Evolutionary conservation across 2,888 invertebrate genomes (phyloP).

Genomic region (Archips xylosteana): DNA sequence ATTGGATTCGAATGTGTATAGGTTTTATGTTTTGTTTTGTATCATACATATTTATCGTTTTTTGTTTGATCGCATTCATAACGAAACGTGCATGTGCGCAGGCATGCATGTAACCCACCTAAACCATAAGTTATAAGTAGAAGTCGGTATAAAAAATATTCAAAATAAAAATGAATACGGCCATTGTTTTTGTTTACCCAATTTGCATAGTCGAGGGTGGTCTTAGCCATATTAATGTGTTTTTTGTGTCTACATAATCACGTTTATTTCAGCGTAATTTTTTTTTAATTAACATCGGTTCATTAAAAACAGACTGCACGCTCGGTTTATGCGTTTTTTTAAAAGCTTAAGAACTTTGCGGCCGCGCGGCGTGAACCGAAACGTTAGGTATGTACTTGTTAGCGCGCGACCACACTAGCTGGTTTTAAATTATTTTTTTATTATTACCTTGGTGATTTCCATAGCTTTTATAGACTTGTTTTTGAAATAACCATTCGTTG

Average conservation of each 20-base stretch:
- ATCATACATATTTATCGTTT: not conserved
- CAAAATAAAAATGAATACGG: constrained; percentile 11
- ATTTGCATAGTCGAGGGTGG: constrained; percentile 42
- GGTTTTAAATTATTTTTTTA: constrained; percentile 18
- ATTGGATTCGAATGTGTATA: not conserved
- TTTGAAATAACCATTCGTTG: no score
- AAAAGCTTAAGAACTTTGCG: constrained; percentile 19
- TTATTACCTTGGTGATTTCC: no score
- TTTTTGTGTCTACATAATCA: constrained; percentile 39
- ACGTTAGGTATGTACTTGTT: constrained; percentile 38
- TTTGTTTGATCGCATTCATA: not conserved
- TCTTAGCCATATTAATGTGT: constrained; percentile 32
- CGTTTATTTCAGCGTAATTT: constrained; percentile 32
- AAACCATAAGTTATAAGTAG: not conserved
- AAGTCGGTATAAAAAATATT: not conserved
- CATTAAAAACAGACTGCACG: constrained; percentile 45
- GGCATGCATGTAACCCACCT: constrained; percentile 2
- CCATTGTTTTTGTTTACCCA: constrained; percentile 20
- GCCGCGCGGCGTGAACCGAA: constrained; percentile 43
- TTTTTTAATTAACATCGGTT: constrained; percentile 46
- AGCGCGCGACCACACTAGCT: constrained; percentile 36
- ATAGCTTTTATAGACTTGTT: no score
- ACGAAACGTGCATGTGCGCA: not conserved
- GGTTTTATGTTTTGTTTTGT: not conserved
- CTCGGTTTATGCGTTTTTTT: constrained; percentile 43